Base-by-base conservation (phyloP, 2,888 invertebrate genomes). In the Eueremaeus valkanovi region DNA sequence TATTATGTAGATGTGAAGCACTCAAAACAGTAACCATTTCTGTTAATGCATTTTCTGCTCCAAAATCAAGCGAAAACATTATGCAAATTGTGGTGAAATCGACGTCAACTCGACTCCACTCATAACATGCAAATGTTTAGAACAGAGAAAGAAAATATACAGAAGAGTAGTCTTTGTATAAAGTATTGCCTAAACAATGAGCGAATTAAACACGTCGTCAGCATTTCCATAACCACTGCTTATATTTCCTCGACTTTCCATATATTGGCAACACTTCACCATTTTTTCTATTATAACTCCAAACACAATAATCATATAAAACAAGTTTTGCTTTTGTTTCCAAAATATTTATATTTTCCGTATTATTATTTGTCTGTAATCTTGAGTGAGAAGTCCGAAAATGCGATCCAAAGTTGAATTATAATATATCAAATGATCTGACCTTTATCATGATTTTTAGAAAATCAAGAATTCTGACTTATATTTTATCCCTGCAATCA, bases 91-190 rank as follows among this genome's bases (percentile, higher is more conserved):
- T 63, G 13, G 31, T n/a, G 63, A 63, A 36, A 36, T 36, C 33
- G 16, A 55, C 55, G n/a, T n/a, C 11, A 63, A 63, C 33, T 63
- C 33, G n/a, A 36, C 33, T 63, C 33, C 33, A 63, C 63, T 63
- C 63, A 63, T 33, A 63, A 33, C 63, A 55, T 63, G 63, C 63
- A 63, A 63, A 63, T 63, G 63, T 63, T 63, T 63, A 1, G 33
- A 27, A 18, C 63, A 63, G n/a, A 36, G 29, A 33, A 36, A 63
- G 63, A 63, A 63, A 63, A n/a, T n/a, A n/a, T n/a, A n/a, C n/a
- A n/a, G n/a, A n/a, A n/a, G n/a, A n/a, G n/a, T n/a, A n/a, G n/a
- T n/a, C 63, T 63, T 63, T 36, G 21, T 63, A 33, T 36, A 21
- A 33, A 36, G 5, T 63, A 9, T 21, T n/a, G 13, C 5, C 63